A percentile compares a stretch with the other conserved stretches of the same genome.
Evolutionary conservation across 2,113 vertebrate genomes (phyloP).

Genomic region (Stigmatopora nigra): DNA sequence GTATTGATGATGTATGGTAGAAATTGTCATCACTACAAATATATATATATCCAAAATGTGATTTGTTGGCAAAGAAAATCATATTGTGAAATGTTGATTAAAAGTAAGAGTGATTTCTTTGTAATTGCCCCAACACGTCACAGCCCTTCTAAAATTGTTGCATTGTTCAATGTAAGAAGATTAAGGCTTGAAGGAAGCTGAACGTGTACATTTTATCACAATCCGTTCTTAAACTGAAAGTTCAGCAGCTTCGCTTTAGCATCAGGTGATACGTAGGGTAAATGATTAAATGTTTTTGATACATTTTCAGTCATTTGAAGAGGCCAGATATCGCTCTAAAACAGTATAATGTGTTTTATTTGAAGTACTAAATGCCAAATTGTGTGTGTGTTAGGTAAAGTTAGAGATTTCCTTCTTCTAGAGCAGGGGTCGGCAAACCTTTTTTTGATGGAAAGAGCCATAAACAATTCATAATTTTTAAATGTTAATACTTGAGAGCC

Average conservation of each 20-base stretch:
- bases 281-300: conserved; percentile 4
- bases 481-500: too few relatives aligned
- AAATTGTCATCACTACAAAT: not conserved
- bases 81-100: not conserved
- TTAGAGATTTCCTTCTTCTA: too few relatives aligned
- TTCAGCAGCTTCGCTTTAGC: conserved; percentile 6
- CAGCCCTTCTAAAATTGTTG: conserved; percentile 20
- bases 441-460: too few relatives aligned
- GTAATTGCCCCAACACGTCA: conserved; percentile 3
- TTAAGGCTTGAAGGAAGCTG: conserved; percentile 35
- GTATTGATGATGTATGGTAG: not conserved
- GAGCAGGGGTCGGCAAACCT: too few relatives aligned
- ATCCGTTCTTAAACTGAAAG: conserved; percentile 20
- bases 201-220: conserved; percentile 26
- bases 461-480: too few relatives aligned
- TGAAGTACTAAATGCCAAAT: not conserved
- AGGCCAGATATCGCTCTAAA: not conserved
- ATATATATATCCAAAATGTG: not conserved
- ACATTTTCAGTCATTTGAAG: not conserved
- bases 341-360: not conserved
- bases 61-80: not conserved
- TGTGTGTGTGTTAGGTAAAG: too few relatives aligned
- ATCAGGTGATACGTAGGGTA: conserved; percentile 13
- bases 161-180: conserved; percentile 49
- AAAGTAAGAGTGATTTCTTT: conserved; percentile 30